Evolutionary conservation across 1,140 invertebrate genomes (phyloP).

Genomic region (Zaprionus gabonicus): DNA sequence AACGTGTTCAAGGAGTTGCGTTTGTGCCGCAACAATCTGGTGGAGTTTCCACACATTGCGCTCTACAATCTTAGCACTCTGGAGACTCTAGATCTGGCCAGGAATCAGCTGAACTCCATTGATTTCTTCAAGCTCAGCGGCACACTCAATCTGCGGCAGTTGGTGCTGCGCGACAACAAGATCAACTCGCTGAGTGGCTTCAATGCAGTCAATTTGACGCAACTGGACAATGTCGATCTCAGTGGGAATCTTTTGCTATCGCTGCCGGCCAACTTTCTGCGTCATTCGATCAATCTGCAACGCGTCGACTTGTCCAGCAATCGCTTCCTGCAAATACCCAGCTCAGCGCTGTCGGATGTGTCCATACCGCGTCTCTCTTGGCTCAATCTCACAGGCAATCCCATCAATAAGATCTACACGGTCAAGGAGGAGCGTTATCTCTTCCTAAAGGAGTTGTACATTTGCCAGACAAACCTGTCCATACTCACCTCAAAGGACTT

Average conservation of each 20-base stretch:
- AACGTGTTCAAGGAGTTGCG: conserved; percentile 91
- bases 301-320: conserved; percentile 92
- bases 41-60: conserved; percentile 91
- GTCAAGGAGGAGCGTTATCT: conserved; percentile 85
- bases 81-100: conserved; percentile 89
- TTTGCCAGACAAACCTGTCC: conserved; percentile 92
- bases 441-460: conserved; percentile 91
- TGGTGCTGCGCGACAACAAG: conserved; percentile 91
- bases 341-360: conserved; percentile 90
- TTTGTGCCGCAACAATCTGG: conserved; percentile 89
- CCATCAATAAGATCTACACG: conserved; percentile 88
- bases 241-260: conserved; percentile 90
- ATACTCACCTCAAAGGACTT: conserved; percentile 95
- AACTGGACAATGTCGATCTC: conserved; percentile 89
- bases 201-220: conserved; percentile 89
- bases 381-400: conserved; percentile 93
- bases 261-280: conserved; percentile 93
- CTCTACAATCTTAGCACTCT: conserved; percentile 90
- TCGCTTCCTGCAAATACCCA: conserved; percentile 92
- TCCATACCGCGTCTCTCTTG: conserved; percentile 89
- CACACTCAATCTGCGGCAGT: conserved; percentile 88
- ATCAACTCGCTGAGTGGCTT: conserved; percentile 92
- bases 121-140: conserved; percentile 91
- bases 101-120: conserved; percentile 89
- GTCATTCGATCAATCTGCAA: conserved; percentile 88